Conservation (phyloP, 2,888 invertebrate species). For the Electrophaes corylata region DNA sequence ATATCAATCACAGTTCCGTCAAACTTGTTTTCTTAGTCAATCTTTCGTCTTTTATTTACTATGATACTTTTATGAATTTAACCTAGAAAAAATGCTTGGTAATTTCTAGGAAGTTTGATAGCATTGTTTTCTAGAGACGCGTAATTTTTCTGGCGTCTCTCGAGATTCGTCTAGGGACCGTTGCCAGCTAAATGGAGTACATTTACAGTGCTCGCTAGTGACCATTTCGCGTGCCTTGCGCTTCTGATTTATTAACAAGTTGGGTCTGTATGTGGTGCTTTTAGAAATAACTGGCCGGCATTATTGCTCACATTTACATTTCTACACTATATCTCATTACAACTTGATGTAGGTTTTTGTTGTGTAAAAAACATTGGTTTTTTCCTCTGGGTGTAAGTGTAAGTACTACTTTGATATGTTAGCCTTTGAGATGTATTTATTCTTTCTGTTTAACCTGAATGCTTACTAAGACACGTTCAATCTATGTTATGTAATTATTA, state of each 20-base stretch:
- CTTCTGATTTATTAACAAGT: constrained; percentile 51
- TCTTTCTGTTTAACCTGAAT: no score
- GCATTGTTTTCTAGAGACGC: constrained; percentile 37
- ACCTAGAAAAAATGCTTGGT: constrained; percentile 11
- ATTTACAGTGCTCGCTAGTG: constrained; percentile 44
- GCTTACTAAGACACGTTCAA: no score
- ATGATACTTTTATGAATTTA: constrained; percentile 22
- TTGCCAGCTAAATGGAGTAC: constrained; percentile 44
- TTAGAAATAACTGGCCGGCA: constrained; percentile 38
- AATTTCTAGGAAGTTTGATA: constrained; percentile 25
- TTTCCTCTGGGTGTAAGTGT: no score
- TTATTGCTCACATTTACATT: constrained; percentile 48
- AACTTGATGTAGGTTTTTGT: constrained; percentile 36
- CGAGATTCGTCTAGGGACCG: constrained; percentile 32
- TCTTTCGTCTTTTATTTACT: constrained; percentile 19
- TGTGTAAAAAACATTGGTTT: constrained; percentile 15
- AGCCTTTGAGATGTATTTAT: neutral
- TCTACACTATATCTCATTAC: constrained; percentile 37
- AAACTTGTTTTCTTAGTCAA: constrained; percentile 25
- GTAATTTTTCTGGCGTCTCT: constrained; percentile 47
- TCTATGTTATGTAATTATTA: no score
- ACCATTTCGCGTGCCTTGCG: constrained; percentile 45
- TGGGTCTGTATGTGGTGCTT: constrained; percentile 31
- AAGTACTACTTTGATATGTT: neutral
- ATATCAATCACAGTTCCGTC: constrained; percentile 36